phyloP scores from a whole-genome alignment of 2,888 invertebrate genomes.

The Dasypogon diadema region DNA sequence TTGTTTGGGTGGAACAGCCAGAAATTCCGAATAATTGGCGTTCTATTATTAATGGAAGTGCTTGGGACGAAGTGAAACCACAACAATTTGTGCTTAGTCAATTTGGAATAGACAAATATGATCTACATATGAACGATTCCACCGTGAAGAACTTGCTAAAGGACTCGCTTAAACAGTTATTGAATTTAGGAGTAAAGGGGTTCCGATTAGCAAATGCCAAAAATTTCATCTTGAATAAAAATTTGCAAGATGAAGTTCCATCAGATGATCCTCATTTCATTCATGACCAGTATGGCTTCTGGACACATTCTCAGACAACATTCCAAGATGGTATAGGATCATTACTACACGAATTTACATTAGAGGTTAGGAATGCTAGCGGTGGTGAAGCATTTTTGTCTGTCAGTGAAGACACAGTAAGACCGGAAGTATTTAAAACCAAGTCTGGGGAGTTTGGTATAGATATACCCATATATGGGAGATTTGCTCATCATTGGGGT shows the following conservation, averaged over 20 bases:
- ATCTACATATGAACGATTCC: slow-evolving; percentile 83
- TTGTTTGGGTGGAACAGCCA: slow-evolving; percentile 77
- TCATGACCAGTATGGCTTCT: slow-evolving; percentile 74
- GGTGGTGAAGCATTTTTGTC: slow-evolving; percentile 68
- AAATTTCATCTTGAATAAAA: slow-evolving; percentile 74
- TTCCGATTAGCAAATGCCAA: slow-evolving; percentile 78
- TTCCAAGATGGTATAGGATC: slow-evolving; percentile 73
- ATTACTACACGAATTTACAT: slow-evolving; percentile 75
- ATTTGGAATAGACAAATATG: slow-evolving; percentile 77
- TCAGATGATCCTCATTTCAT: slow-evolving; percentile 63
- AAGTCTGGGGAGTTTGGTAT: slow-evolving; percentile 61
- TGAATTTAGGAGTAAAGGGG: slow-evolving; percentile 83
- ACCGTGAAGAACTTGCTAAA: slow-evolving; percentile 76
- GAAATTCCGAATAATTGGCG: slow-evolving; percentile 80
- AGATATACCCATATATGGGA: slow-evolving; percentile 66
- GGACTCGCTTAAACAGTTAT: slow-evolving; percentile 77
- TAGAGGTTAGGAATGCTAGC: slow-evolving; percentile 73
- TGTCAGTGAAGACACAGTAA: slow-evolving; percentile 64
- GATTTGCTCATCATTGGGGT: slow-evolving; percentile 61
- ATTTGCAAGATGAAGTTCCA: slow-evolving; percentile 71
- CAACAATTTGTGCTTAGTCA: slow-evolving; percentile 81
- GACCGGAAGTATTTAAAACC: slow-evolving; percentile 62
- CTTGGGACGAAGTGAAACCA: slow-evolving; percentile 62
- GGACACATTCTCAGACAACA: slow-evolving; percentile 75
- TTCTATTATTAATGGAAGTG: slow-evolving; percentile 63